phyloP scores from a whole-genome alignment of 2,888 invertebrate genomes.

The Mayetiola destructor region DNA sequence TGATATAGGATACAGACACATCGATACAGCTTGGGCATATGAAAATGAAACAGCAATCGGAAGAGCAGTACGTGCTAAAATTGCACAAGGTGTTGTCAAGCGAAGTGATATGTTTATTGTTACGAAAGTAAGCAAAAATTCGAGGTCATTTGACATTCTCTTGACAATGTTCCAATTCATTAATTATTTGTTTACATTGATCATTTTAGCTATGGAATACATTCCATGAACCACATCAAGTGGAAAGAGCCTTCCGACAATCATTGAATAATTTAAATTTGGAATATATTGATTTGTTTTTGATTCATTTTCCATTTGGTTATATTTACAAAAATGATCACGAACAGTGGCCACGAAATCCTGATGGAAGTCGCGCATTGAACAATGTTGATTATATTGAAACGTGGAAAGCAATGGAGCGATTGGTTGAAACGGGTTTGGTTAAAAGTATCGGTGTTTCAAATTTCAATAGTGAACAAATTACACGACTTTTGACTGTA shows the following conservation, averaged over 20 bases:
- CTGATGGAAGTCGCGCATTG: background rate
- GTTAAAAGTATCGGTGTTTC: conserved; percentile 56
- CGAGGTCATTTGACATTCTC: background rate
- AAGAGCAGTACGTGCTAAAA: conserved; percentile 44
- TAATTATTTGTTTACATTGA: background rate
- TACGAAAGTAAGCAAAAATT: conserved; percentile 31
- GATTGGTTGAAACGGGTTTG: conserved; percentile 44
- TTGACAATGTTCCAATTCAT: background rate
- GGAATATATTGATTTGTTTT: conserved; percentile 62
- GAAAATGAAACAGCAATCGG: conserved; percentile 56
- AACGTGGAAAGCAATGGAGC: conserved; percentile 56
- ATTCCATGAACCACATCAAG: conserved; percentile 49
- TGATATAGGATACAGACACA: conserved; percentile 57
- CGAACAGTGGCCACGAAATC: conserved; percentile 8
- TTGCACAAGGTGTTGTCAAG: conserved; percentile 47
- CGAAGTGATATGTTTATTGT: conserved; percentile 53
- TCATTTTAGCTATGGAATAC: conserved; percentile 26
- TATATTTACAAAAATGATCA: conserved; percentile 31
- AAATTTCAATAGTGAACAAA: conserved; percentile 59
- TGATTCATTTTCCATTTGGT: conserved; percentile 71
- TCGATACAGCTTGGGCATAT: conserved; percentile 50
- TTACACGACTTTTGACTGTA: conserved; percentile 44
- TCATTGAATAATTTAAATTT: conserved; percentile 50
- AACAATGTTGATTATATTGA: conserved; percentile 49
- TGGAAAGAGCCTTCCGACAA: conserved; percentile 45